phyloP scores from a whole-genome alignment of 2,888 invertebrate genomes.

The Cremastobaeus sp. region DNA sequence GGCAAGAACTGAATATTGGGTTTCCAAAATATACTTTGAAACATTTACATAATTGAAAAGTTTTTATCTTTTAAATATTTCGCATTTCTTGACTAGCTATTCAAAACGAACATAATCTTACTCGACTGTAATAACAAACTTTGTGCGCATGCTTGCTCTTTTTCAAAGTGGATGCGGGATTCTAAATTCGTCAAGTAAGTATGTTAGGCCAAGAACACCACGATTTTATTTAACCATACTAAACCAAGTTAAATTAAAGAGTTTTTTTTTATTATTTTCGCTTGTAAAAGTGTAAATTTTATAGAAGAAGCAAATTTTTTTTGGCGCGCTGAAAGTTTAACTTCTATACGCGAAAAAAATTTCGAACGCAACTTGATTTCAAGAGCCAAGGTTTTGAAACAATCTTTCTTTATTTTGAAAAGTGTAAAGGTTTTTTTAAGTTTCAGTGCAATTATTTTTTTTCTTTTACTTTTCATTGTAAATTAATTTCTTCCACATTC shows the following conservation, averaged over 20 bases:
- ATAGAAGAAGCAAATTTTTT: no score
- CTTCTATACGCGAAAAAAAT: no score
- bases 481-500: slow-evolving; percentile 2
- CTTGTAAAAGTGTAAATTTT: slow-evolving; percentile 1
- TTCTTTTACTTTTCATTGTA: slow-evolving; percentile 1
- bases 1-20: slow-evolving; percentile 6
- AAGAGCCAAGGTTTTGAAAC: slow-evolving; percentile 9
- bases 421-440: not conserved
- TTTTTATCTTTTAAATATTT: slow-evolving; percentile 11
- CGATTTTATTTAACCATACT: not conserved
- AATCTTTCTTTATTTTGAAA: slow-evolving; percentile 9
- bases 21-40: not conserved
- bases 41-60: slow-evolving; percentile 1
- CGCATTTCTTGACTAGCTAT: slow-evolving; percentile 19
- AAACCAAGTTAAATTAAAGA: not conserved
- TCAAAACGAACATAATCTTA: slow-evolving; percentile 2
- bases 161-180: slow-evolving; percentile 20
- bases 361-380: slow-evolving; percentile 7
- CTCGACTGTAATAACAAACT: slow-evolving; percentile 12
- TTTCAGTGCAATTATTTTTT: no score
- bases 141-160: slow-evolving; percentile 30
- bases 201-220: not conserved
- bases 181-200: slow-evolving; percentile 23
- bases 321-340: no score
- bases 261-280: not conserved